A percentile compares a stretch with the other conserved stretches of the same genome.
Evolutionary conservation across 2,888 invertebrate genomes (phyloP).

Genomic region (Lamellibrachia columna): DNA sequence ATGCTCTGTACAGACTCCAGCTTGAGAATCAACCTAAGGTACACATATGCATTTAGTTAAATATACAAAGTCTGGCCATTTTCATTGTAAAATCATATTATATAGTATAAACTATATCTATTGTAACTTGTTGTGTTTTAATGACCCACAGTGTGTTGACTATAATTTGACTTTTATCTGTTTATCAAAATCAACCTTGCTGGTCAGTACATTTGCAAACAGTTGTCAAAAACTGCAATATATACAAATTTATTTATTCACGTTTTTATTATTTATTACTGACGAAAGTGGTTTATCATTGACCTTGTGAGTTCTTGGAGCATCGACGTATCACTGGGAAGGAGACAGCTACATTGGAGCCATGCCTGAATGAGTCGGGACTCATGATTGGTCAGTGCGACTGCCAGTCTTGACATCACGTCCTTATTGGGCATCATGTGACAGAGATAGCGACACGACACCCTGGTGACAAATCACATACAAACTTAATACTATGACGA

Average conservation of each 20-base stretch:
- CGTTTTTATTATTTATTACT: not conserved
- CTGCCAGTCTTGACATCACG: conserved; percentile 37
- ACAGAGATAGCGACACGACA: conserved; percentile 52
- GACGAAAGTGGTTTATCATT: not conserved
- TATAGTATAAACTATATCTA: no score
- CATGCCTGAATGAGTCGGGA: conserved; percentile 49
- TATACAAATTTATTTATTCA: no score
- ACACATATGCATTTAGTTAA: not conserved
- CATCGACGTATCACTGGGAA: not conserved
- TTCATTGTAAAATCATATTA: no score
- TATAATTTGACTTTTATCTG: no score
- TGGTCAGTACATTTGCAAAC: no score
- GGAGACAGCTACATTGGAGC: conserved; percentile 38
- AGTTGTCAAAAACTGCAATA: no score
- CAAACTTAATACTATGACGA: not conserved
- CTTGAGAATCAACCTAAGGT: not conserved
- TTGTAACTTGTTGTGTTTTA: no score
- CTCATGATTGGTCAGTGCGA: conserved; percentile 40
- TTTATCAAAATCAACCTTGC: no score
- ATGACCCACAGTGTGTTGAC: no score
- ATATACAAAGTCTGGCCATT: no score
- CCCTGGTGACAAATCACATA: conserved; percentile 38
- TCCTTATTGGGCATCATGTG: conserved; percentile 47
- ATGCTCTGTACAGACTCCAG: not conserved
- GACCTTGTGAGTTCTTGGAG: conserved; percentile 19